Evolutionary conservation across 1,140 invertebrate genomes (phyloP), one percentile per base, ranked within the genome.

Genomic region (Hycleus phaleratus): DNA sequence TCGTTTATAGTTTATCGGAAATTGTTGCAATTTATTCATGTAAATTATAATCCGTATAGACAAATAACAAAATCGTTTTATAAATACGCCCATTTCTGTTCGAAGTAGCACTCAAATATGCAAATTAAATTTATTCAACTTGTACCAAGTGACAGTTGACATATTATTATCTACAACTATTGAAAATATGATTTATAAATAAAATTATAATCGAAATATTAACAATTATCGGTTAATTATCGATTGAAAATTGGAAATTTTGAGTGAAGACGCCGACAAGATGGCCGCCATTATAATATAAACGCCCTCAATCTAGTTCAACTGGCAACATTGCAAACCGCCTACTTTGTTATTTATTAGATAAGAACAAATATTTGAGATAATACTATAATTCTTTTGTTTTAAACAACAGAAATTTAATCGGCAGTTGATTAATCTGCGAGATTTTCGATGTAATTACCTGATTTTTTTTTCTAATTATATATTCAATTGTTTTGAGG

Each of bases 91-190:
- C 56, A 51, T 7, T 39, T 47, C 10, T 24, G 45, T 25, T 46
- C 7, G 56, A 46, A 43, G 58, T 59, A 59, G 58, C 58, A 49
- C 12, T 38, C 48, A 59, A 59, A 54, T 60, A 60, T 60, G 58
- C 54, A 55, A 60, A 60, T 60, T 25, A 53, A 54, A 54, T 59
- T n/a, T 53, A 54, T 47, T 52, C 56, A 52, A 42, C 45, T 47
- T 57, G 46, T 54, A 56, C 50, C 52, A 53, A 49, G 47, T 56
- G 58, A 60, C 58, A 60, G 38, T 43, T 60, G 58, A 60, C 58
- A 59, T 58, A 58, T 59, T 58, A 58, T 59, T 56, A 38, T 56
- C 45, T 47, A 53, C 45, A 44, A 58, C 49, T 51, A 53, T 59
- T 59, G 10, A 42, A 42, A 9, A 42, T 7, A n/a, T 9, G 11